Evolutionary conservation across 2,888 invertebrate species (phyloP).

Genomic region (Cryptocheilus praepositus): DNA sequence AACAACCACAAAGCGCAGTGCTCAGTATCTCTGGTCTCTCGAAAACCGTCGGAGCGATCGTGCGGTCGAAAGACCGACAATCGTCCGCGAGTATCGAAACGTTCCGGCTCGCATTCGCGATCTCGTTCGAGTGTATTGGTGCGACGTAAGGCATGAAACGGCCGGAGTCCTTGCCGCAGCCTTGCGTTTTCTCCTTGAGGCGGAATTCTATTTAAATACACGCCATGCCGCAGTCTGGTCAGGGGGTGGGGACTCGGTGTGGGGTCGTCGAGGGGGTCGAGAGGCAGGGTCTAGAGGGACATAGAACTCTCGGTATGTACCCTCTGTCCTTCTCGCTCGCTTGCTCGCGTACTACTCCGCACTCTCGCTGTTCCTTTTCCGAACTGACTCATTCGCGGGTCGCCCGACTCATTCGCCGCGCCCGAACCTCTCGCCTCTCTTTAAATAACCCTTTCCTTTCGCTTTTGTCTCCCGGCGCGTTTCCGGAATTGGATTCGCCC

Average conservation of each 20-base stretch:
- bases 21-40: too few species aligned
- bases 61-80: too few species aligned
- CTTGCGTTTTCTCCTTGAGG: conserved; percentile 67
- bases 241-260: conserved; percentile 1
- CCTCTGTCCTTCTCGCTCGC: conserved; percentile 5
- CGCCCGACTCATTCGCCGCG: too few species aligned
- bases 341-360: not conserved
- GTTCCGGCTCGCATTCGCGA: too few species aligned
- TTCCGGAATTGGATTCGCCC: too few species aligned
- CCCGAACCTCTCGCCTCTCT: not conserved
- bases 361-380: conserved; percentile 29
- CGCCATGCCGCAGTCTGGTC: conserved; percentile 28
- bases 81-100: too few species aligned
- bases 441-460: conserved; percentile 10
- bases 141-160: conserved; percentile 46
- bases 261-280: conserved; percentile 3
- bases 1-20: too few species aligned
- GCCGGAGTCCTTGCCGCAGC: conserved; percentile 65
- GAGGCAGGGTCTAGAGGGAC: conserved; percentile 22
- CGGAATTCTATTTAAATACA: conserved; percentile 63
- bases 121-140: too few species aligned
- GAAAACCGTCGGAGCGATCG: too few species aligned
- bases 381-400: conserved; percentile 13
- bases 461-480: not conserved
- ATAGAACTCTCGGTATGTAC: conserved; percentile 24